Evolutionary conservation across 2,888 invertebrate genomes (phyloP).

Genomic region (Ariolimax columbianus): DNA sequence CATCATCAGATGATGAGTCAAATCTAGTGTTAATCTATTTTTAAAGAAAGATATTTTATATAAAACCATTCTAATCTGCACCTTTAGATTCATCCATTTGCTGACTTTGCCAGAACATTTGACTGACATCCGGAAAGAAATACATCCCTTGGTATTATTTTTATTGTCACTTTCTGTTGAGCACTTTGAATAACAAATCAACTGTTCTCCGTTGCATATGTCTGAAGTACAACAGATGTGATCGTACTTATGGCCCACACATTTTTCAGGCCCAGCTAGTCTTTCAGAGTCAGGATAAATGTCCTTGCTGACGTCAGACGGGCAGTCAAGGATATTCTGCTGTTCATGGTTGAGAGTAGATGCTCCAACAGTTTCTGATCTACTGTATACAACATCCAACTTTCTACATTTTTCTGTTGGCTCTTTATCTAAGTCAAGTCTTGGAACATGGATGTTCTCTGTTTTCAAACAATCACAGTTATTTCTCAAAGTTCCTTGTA

Average conservation of each 20-base stretch:
- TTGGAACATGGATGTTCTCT: too few relatives aligned
- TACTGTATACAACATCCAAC: not conserved
- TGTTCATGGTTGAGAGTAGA: not conserved
- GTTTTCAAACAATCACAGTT: not conserved
- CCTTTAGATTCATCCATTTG: constrained; percentile 52
- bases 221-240: not conserved
- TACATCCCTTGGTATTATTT: not conserved
- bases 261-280: not conserved
- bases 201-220: not conserved
- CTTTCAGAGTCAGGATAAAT: not conserved
- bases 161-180: not conserved
- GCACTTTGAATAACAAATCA: not conserved
- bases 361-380: not conserved
- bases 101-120: constrained; percentile 56
- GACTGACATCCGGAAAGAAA: constrained; percentile 55
- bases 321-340: not conserved
- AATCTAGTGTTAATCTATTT: too few relatives aligned
- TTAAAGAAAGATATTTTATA: too few relatives aligned
- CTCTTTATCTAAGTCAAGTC: not conserved
- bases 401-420: constrained; percentile 6
- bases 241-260: not conserved
- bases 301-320: not conserved
- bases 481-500: not conserved
- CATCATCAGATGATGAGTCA: too few relatives aligned
- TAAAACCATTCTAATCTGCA: not conserved